Percentiles rank a stretch among this genome's conserved stretches.
These are phyloP conservation scores for Ptilorrhoa leucosticta DNA, from an alignment of 2,113 vertebrate species.

Conservation along the genomic window DNA sequence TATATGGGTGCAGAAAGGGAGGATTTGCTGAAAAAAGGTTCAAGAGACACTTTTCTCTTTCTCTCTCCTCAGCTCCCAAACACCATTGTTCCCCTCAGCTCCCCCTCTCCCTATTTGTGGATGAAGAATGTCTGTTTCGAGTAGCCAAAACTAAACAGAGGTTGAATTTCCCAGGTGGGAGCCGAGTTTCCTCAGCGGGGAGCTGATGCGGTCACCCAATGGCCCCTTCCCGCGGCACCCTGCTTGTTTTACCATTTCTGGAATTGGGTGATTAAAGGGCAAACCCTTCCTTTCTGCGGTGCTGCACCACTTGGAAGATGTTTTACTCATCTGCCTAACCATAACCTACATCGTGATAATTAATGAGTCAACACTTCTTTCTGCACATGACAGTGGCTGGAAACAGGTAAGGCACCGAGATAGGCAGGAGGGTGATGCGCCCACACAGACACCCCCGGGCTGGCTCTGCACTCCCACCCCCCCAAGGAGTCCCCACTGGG, in stretches of 20 bases:
- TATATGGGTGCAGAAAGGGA: not conserved
- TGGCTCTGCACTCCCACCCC: not conserved
- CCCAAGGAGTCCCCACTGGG: not conserved
- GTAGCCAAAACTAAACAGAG: not conserved
- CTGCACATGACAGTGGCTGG: not conserved
- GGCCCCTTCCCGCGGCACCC: rapidly evolving
- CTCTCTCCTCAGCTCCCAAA: not conserved
- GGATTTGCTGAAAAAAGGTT: not conserved
- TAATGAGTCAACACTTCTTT: conserved; percentile 45
- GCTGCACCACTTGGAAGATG: not conserved
- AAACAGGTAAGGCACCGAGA: not conserved
- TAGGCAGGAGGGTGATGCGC: not conserved
- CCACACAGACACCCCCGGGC: not conserved
- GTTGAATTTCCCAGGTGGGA: not conserved
- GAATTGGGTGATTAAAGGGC: not conserved
- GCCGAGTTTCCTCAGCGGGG: not conserved
- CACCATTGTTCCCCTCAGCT: rapidly evolving
- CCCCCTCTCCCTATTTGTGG: not conserved
- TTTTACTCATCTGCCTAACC: conserved; percentile 32
- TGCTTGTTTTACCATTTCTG: not conserved
- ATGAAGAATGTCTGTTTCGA: not conserved
- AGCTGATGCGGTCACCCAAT: not conserved
- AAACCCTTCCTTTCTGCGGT: not conserved
- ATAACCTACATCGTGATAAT: not conserved
- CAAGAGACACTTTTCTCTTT: not conserved